These are phyloP conservation scores for Sterna hirundo DNA, from an alignment of 2,113 vertebrate genomes.

Conservation along the genomic window DNA sequence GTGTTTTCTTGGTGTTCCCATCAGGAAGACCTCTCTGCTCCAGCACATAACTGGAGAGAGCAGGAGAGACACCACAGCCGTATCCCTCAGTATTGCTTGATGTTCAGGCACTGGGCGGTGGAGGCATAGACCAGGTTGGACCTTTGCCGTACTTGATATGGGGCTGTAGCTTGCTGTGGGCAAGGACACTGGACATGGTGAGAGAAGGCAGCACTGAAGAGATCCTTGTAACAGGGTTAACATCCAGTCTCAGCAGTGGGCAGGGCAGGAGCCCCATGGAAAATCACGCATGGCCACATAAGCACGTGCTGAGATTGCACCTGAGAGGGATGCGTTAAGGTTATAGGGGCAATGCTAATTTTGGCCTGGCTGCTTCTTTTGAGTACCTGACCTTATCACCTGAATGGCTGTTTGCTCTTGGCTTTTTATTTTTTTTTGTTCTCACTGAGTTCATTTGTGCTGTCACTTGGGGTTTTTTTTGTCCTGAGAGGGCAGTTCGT, in stretches of 20 bases:
- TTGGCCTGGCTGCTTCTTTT: not conserved
- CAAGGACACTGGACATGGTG: not conserved
- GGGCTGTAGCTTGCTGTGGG: not conserved
- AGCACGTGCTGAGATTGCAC: not conserved
- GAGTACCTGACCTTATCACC: not conserved
- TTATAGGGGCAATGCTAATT: not conserved
- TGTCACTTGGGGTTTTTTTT: accelerated
- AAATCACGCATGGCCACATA: not conserved
- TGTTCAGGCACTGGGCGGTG: not conserved
- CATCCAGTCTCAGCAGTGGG: not conserved
- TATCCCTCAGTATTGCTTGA: not conserved
- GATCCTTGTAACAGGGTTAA: not conserved
- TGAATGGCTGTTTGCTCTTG: not conserved
- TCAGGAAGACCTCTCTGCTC: not conserved
- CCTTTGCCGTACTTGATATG: accelerated
- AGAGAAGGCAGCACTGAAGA: not conserved
- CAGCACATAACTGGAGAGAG: not conserved
- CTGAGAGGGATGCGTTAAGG: not conserved
- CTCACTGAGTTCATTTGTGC: accelerated
- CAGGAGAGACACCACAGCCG: not conserved
- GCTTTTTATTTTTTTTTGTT: not conserved
- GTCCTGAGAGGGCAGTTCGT: accelerated
- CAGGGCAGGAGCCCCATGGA: not conserved
- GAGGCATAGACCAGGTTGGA: not conserved
- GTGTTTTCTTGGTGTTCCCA: not conserved